Evolutionary conservation across 2,113 vertebrate species (phyloP).

Genomic region (Sprattus sprattus): DNA sequence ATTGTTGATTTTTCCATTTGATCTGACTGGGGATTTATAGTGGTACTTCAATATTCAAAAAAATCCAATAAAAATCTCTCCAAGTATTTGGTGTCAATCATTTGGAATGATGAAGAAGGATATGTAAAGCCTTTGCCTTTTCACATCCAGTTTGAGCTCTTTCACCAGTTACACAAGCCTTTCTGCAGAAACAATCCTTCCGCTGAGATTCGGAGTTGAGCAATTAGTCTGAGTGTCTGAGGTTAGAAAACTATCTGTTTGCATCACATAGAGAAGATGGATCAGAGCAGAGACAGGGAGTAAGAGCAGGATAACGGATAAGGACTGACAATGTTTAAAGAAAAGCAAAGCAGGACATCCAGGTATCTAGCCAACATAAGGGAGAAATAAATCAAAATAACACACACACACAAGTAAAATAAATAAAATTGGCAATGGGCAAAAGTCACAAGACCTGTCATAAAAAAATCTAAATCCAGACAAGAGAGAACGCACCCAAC

Average conservation of each 20-base stretch:
- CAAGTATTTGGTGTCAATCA: not conserved
- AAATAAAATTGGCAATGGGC: not conserved
- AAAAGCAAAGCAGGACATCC: not conserved
- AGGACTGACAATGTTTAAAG: not conserved
- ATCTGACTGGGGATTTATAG: not conserved
- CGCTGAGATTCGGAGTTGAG: not conserved
- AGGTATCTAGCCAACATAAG: not conserved
- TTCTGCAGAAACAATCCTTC: not conserved
- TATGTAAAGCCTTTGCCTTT: not conserved
- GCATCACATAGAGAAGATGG: not conserved
- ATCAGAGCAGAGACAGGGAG: not conserved
- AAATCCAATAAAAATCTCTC: not conserved
- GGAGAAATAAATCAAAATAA: not conserved
- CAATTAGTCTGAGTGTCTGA: not conserved
- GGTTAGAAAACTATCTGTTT: not conserved
- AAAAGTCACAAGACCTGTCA: not conserved
- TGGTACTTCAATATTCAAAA: not conserved
- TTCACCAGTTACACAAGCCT: not conserved
- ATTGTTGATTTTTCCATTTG: not conserved
- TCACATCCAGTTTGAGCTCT: not conserved
- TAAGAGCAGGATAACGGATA: not conserved
- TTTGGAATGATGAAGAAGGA: not conserved
- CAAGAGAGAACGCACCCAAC: not conserved
- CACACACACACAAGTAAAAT: not conserved
- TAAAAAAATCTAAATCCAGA: not conserved